Conservation (phyloP, 2,797 vertebrate genomes). For the Acrossocheilus fasciatus region DNA sequence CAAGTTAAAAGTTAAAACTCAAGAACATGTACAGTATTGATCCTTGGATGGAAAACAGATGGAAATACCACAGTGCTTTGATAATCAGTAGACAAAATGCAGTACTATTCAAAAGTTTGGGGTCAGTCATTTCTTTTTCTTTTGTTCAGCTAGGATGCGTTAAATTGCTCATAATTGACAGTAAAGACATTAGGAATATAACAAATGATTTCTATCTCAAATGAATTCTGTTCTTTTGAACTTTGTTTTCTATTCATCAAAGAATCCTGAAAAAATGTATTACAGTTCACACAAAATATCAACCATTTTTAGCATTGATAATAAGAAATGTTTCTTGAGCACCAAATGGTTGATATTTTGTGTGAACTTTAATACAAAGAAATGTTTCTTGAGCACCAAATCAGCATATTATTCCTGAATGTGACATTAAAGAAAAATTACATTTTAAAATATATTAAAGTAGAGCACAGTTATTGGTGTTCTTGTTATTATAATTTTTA, state of each 20-base stretch:
- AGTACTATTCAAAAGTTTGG: background rate
- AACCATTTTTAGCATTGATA: background rate
- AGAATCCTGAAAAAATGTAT: background rate
- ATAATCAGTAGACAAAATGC: background rate
- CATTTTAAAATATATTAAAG: background rate
- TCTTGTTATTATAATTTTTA: background rate
- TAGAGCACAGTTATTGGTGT: background rate
- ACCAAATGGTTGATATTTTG: too few relatives aligned
- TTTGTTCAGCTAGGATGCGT: background rate
- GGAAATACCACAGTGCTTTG: background rate
- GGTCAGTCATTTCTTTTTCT: background rate
- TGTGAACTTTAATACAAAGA: too few relatives aligned
- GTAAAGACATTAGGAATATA: too few relatives aligned
- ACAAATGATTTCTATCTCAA: too few relatives aligned
- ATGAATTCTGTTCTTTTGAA: too few relatives aligned
- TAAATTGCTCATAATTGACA: too few relatives aligned
- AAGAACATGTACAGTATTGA: background rate
- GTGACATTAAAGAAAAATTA: too few relatives aligned
- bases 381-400: background rate
- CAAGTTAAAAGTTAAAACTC: background rate
- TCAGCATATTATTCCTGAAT: background rate
- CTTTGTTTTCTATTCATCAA: background rate
- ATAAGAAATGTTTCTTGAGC: background rate
- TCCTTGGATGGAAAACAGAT: background rate
- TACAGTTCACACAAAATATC: background rate